phyloP scores from a whole-genome alignment of 1,140 invertebrate genomes.

The Battus philenor region DNA sequence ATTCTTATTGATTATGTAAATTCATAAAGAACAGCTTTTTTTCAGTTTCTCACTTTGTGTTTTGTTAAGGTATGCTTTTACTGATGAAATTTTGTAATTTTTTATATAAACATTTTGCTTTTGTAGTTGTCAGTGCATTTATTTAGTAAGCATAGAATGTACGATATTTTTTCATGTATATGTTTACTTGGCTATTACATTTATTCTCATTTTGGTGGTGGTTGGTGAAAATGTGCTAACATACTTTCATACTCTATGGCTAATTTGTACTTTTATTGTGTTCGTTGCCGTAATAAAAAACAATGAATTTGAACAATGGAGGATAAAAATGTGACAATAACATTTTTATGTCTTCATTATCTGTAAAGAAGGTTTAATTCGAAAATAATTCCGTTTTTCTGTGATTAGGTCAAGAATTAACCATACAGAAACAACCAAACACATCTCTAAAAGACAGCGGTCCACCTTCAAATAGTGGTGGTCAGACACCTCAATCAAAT shows the following conservation, averaged over 20 bases:
- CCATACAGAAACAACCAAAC: constrained; percentile 97
- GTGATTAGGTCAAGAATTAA: constrained; percentile 88
- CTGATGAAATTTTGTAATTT: too few relatives aligned
- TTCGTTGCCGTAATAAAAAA: too few relatives aligned
- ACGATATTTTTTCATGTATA: constrained; percentile 23
- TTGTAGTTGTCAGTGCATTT: constrained; percentile 3
- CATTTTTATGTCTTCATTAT: too few relatives aligned
- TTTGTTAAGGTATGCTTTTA: constrained; percentile 1
- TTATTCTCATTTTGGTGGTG: constrained; percentile 66
- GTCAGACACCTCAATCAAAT: constrained; percentile 62
- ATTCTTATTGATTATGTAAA: too few relatives aligned
- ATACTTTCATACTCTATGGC: constrained; percentile 73
- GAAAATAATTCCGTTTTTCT: too few relatives aligned
- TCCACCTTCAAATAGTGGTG: constrained; percentile 63
- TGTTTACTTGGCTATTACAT: constrained; percentile 27
- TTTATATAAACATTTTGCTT: constrained; percentile 4
- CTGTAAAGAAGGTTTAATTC: too few relatives aligned
- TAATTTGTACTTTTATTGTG: constrained; percentile 60
- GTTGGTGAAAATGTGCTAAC: constrained; percentile 76
- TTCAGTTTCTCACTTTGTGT: not conserved
- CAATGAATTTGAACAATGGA: too few relatives aligned
- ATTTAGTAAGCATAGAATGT: not conserved
- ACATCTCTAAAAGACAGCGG: constrained; percentile 88
- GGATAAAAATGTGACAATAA: too few relatives aligned
- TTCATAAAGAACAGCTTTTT: not conserved